Percentiles rank a stretch among this genome's conserved stretches.
Evolutionary conservation across 2,888 invertebrate species (phyloP).

Genomic region (Hydriomena furcata): DNA sequence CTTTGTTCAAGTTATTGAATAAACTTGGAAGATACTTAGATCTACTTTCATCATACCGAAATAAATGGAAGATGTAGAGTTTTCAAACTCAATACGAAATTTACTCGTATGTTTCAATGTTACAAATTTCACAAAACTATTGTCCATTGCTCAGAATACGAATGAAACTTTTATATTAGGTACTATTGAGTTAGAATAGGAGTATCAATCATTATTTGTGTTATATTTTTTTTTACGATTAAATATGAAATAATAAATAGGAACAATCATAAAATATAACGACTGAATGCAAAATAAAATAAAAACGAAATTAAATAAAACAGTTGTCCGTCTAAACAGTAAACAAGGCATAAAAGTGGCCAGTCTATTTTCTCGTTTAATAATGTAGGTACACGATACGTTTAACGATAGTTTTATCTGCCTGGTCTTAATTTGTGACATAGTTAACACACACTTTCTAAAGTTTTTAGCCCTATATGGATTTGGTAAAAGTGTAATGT

Average conservation of each 20-base stretch:
- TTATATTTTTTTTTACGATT: not conserved
- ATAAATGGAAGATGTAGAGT: too few relatives aligned
- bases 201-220: not conserved
- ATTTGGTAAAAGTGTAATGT: constrained; percentile 1
- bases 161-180: too few relatives aligned
- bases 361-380: constrained; percentile 22
- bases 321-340: constrained; percentile 34
- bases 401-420: constrained; percentile 48
- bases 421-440: constrained; percentile 40
- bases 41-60: too few relatives aligned
- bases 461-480: not conserved
- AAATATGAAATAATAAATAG: constrained; percentile 12
- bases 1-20: not conserved
- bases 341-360: constrained; percentile 37
- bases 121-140: too few relatives aligned
- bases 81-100: too few relatives aligned
- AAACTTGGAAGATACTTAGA: too few relatives aligned
- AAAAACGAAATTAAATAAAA: too few relatives aligned
- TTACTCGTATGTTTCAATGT: too few relatives aligned
- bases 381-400: constrained; percentile 5
- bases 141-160: too few relatives aligned
- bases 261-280: constrained; percentile 22
- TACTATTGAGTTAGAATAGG: not conserved
- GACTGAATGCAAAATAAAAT: constrained; percentile 32
- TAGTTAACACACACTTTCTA: not conserved